A percentile compares a stretch with the other conserved stretches of the same genome.
Conservation (phyloP, 2,113 vertebrate genomes). For the Onychorhynchus coronatus region DNA sequence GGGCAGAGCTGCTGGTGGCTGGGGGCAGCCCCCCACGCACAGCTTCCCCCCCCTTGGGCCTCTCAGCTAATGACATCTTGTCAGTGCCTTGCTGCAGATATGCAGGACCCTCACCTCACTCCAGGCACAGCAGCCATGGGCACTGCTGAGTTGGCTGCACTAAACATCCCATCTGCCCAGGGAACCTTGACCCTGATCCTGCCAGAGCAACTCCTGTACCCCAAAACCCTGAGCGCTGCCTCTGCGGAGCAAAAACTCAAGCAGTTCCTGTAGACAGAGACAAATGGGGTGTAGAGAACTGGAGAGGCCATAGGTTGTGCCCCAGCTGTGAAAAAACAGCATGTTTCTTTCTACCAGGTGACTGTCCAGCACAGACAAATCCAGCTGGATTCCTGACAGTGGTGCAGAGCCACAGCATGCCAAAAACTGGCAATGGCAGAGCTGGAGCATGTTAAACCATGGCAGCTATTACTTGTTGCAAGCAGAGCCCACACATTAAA, state of each 20-base stretch:
- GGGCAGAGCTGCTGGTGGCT: accelerated
- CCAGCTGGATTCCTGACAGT: neutral
- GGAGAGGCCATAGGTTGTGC: neutral
- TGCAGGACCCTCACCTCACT: neutral
- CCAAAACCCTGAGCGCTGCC: neutral
- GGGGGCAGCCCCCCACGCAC: accelerated
- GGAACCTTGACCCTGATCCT: neutral
- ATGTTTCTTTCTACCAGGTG: neutral
- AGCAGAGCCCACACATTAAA: neutral
- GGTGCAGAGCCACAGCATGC: neutral
- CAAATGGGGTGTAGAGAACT: neutral
- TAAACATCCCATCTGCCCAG: neutral
- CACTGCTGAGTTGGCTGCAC: neutral
- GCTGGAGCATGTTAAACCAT: neutral
- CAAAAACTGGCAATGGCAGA: neutral
- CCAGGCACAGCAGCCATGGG: neutral
- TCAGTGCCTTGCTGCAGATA: neutral
- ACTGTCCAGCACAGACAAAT: neutral
- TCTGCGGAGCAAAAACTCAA: neutral
- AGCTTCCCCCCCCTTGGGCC: neutral
- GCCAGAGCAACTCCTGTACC: neutral
- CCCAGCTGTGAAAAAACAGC: neutral
- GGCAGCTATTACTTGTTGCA: neutral
- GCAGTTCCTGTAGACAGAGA: neutral
- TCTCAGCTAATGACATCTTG: neutral